Conservation (phyloP, 1,140 invertebrate genomes). For the Plodia interpunctella region DNA sequence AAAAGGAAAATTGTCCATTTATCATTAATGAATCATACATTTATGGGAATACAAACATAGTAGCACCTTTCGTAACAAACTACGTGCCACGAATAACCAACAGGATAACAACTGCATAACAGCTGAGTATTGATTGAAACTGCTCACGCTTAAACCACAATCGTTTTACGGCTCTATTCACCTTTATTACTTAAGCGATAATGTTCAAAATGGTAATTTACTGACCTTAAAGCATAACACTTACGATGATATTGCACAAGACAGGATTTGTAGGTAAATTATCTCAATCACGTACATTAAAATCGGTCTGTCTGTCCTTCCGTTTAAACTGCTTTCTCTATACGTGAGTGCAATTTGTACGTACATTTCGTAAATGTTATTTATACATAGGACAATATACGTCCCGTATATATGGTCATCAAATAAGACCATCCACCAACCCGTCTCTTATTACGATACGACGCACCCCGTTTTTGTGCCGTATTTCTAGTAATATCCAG, state of each 20-base stretch:
- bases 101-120: constrained; percentile 1
- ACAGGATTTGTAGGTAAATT: constrained; percentile 31
- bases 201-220: not conserved
- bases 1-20: not conserved
- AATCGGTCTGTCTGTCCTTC: constrained; percentile 44
- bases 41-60: not conserved
- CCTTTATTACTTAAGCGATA: constrained; percentile 5
- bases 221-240: not conserved
- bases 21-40: not conserved
- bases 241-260: constrained; percentile 14
- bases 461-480: no score
- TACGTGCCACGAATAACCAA: not conserved
- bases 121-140: not conserved
- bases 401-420: no score
- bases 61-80: not conserved
- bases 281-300: constrained; percentile 45
- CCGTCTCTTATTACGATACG: no score
- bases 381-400: no score
- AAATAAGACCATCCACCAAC: no score
- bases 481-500: no score
- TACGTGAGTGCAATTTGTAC: constrained; percentile 48
- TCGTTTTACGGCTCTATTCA: not conserved
- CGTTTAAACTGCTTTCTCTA: constrained; percentile 47
- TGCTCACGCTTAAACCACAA: not conserved
- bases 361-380: constrained; percentile 19